These are phyloP conservation scores for Stenopsyche tienmushanensis DNA, from an alignment of 1,140 invertebrate species.

Conservation along the genomic window DNA sequence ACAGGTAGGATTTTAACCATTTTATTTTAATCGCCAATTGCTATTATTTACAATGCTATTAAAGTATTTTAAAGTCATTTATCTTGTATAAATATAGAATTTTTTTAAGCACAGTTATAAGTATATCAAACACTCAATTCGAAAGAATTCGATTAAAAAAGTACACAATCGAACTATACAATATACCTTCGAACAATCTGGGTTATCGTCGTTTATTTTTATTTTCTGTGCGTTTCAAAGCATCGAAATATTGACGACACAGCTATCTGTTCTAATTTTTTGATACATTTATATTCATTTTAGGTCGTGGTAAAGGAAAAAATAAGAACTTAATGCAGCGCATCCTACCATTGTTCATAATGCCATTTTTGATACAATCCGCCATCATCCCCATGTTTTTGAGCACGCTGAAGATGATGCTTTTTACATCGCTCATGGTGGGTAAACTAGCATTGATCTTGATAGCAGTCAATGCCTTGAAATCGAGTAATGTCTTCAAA, in stretches of 20 bases:
- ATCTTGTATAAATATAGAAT: no score
- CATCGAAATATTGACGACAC: conserved; percentile 1
- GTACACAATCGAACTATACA: no score
- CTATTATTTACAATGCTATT: no score
- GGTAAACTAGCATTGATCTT: conserved; percentile 64
- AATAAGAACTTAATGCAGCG: conserved; percentile 59
- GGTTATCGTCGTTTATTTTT: no score
- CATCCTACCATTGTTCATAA: conserved; percentile 62
- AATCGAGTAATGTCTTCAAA: conserved; percentile 53
- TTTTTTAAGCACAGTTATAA: no score
- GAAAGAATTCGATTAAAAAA: no score
- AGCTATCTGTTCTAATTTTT: no score
- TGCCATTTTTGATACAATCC: conserved; percentile 65
- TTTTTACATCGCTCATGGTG: conserved; percentile 64
- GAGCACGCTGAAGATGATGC: conserved; percentile 62
- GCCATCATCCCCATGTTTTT: conserved; percentile 63
- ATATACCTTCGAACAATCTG: no score
- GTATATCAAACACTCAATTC: no score
- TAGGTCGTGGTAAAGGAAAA: conserved; percentile 47
- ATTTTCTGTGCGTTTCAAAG: neutral
- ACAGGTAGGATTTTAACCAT: neutral
- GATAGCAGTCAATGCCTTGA: conserved; percentile 61
- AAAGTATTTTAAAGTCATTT: no score
- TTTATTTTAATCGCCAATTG: no score
- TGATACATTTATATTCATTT: neutral